These are phyloP conservation scores for Drosophila pallidifrons DNA, from an alignment of 1,140 invertebrate species.

Conservation along the genomic window DNA sequence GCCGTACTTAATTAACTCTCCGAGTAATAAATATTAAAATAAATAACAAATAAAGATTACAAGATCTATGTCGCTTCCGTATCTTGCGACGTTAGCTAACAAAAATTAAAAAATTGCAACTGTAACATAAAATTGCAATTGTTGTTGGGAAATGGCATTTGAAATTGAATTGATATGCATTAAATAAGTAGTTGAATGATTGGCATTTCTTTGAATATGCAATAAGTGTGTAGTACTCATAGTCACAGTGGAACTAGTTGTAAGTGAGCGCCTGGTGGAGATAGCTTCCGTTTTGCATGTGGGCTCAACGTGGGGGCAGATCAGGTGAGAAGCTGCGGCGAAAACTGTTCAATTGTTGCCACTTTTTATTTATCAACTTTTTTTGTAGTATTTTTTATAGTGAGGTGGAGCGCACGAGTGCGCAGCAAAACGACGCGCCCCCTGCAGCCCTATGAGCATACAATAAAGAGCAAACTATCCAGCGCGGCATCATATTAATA, in stretches of 20 bases:
- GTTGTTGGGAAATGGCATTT: not conserved
- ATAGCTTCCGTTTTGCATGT: constrained; percentile 51
- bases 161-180: constrained; percentile 21
- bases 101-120: not conserved
- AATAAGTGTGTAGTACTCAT: not conserved
- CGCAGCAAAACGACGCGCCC: constrained; percentile 45
- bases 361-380: constrained; percentile 13
- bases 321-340: constrained; percentile 55
- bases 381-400: constrained; percentile 1
- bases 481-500: constrained; percentile 61
- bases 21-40: not conserved
- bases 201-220: constrained; percentile 23
- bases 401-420: constrained; percentile 55
- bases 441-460: not conserved
- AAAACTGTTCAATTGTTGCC: constrained; percentile 66
- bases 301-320: constrained; percentile 29
- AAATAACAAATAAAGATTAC: constrained; percentile 12
- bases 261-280: constrained; percentile 42
- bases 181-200: constrained; percentile 28
- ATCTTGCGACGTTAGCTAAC: constrained; percentile 11
- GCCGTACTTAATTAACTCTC: not conserved
- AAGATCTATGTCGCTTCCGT: constrained; percentile 23
- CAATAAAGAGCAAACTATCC: not conserved
- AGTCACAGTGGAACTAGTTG: constrained; percentile 1
- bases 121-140: constrained; percentile 8